phyloP scores from a whole-genome alignment of 2,113 vertebrate species.

The Nyctereutes procyonoides region DNA sequence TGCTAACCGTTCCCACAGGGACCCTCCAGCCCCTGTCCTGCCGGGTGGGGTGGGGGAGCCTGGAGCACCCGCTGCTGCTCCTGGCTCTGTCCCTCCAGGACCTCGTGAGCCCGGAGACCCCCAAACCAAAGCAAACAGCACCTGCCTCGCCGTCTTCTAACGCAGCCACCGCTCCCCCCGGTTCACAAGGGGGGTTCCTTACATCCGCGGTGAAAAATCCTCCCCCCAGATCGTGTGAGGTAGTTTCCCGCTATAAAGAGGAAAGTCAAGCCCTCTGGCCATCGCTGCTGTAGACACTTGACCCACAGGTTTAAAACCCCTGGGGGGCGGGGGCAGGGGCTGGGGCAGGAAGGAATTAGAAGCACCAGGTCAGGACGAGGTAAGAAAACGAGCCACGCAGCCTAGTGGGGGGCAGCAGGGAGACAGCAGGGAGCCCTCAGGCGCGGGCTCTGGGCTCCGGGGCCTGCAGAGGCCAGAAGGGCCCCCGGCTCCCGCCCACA shows the following conservation, averaged over 20 bases:
- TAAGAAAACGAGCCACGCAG: not conserved
- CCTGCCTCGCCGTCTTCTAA: not conserved
- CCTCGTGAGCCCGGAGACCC: too few species aligned
- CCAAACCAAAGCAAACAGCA: not conserved
- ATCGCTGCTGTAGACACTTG: not conserved
- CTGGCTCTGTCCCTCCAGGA: not conserved
- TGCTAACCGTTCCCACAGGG: not conserved
- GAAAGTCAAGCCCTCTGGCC: not conserved
- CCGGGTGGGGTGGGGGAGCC: too few species aligned
- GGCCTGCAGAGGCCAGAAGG: not conserved
- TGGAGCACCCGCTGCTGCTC: too few species aligned
- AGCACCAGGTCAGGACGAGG: too few species aligned
- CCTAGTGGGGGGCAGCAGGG: not conserved
- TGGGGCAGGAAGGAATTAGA: too few species aligned
- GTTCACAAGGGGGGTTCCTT: not conserved
- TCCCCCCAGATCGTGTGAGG: not conserved
- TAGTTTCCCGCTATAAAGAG: not conserved
- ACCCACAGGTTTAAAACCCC: not conserved
- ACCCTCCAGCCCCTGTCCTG: too few species aligned
- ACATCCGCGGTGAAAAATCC: not conserved
- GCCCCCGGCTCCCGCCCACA: too few species aligned
- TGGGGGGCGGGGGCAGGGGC: too few species aligned
- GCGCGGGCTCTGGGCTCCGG: not conserved
- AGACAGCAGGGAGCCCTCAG: accelerated
- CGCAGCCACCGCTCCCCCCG: not conserved